Conservation (phyloP, 2,888 invertebrate species). For the Drosophila eohydei region DNA sequence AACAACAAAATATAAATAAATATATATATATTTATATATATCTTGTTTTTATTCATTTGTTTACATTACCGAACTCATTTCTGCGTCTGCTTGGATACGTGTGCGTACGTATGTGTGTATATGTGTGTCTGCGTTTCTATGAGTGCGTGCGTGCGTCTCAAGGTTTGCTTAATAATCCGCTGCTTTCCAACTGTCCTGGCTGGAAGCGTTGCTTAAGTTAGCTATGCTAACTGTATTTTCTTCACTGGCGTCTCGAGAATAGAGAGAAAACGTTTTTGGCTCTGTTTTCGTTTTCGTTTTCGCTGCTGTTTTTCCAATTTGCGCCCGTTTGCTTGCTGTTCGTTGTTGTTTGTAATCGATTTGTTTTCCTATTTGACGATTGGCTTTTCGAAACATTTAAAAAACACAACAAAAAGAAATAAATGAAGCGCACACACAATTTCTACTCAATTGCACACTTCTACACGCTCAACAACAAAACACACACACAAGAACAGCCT, state of each 20-base stretch:
- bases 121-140: conserved; percentile 1
- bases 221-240: conserved; percentile 42
- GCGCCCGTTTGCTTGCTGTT: conserved; percentile 36
- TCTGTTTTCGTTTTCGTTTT: conserved; percentile 44
- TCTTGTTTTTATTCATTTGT: conserved; percentile 49
- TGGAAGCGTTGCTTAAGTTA: background rate
- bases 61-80: conserved; percentile 74
- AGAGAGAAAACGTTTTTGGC: conserved; percentile 39
- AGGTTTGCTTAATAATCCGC: conserved; percentile 44
- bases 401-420: conserved; percentile 46
- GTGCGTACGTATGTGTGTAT: conserved; percentile 8
- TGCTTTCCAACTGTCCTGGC: conserved; percentile 39
- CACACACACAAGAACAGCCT: conserved; percentile 60
- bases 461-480: conserved; percentile 73
- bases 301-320: conserved; percentile 47
- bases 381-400: conserved; percentile 66
- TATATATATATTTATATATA: background rate
- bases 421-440: conserved; percentile 44
- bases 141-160: conserved; percentile 35
- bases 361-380: conserved; percentile 38
- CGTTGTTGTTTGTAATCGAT: conserved; percentile 33
- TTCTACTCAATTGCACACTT: conserved; percentile 73
- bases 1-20: conserved; percentile 1
- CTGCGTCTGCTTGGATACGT: conserved; percentile 25
- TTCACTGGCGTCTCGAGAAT: conserved; percentile 39